Percentiles rank a stretch among this genome's conserved stretches.
These are phyloP conservation scores for Salpingus planirostris DNA, from an alignment of 2,888 invertebrate species.

Conservation along the genomic window DNA sequence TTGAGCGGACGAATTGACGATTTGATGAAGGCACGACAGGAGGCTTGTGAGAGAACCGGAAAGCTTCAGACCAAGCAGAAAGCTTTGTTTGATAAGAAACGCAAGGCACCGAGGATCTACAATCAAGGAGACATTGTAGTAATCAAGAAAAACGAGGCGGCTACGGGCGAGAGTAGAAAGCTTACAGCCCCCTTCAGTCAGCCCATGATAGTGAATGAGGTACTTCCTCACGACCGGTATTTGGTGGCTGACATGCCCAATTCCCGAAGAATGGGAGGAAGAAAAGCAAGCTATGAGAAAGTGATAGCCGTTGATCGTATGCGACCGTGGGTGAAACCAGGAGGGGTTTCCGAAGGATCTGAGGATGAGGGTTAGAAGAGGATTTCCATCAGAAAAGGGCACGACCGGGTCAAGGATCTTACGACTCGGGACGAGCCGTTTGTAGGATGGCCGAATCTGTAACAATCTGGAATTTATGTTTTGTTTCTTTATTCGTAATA, in stretches of 20 bases:
- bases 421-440: too few species aligned
- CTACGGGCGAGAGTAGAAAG: background rate
- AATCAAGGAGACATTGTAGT: background rate
- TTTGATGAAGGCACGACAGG: constrained; percentile 1
- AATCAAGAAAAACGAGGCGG: background rate
- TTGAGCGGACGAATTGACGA: background rate
- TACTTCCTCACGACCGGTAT: background rate
- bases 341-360: background rate
- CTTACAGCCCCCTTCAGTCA: background rate
- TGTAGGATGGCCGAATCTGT: too few species aligned
- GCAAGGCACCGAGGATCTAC: background rate
- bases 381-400: too few species aligned
- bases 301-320: constrained; percentile 8
- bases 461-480: too few species aligned
- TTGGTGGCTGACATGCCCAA: background rate
- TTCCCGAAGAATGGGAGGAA: background rate
- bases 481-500: too few species aligned
- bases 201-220: background rate
- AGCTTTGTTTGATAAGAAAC: background rate
- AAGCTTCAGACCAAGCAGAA: background rate
- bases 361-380: too few species aligned
- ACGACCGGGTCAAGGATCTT: too few species aligned
- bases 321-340: background rate
- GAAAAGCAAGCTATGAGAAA: constrained; percentile 3
- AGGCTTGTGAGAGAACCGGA: background rate